Evolutionary conservation across 2,113 vertebrate genomes (phyloP).

Genomic region (Halcyon senegalensis): DNA sequence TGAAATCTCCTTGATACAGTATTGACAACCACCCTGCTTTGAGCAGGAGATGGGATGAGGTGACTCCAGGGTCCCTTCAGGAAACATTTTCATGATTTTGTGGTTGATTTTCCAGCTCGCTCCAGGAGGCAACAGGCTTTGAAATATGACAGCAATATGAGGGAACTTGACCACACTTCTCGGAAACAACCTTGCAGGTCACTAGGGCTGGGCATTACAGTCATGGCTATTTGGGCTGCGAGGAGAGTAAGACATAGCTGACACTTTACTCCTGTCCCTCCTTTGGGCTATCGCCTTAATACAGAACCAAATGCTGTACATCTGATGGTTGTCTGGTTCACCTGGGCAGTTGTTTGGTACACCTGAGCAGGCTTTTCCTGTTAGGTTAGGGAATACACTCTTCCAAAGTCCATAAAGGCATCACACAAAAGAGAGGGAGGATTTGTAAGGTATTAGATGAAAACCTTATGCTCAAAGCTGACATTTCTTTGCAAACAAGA

Average conservation of each 20-base stretch:
- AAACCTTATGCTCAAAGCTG: not conserved
- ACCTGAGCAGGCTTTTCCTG: not conserved
- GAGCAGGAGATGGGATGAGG: not conserved
- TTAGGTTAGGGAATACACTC: not conserved
- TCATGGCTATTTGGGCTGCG: not conserved
- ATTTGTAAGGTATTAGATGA: not conserved
- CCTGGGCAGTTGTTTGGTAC: not conserved
- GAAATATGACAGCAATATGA: not conserved
- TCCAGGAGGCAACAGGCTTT: not conserved
- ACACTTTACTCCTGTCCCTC: not conserved
- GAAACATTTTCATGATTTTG: not conserved
- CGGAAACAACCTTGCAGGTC: not conserved
- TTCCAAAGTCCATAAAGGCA: not conserved
- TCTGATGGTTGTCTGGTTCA: not conserved
- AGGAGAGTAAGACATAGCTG: not conserved
- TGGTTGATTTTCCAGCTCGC: not conserved
- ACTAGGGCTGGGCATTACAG: not conserved
- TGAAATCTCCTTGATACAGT: not conserved
- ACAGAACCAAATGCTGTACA: not conserved
- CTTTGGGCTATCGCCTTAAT: not conserved
- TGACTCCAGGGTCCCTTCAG: not conserved
- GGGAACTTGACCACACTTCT: not conserved
- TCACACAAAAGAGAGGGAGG: not conserved
- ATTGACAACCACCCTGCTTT: not conserved
- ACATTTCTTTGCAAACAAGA: not conserved